phyloP scores from a whole-genome alignment of 1,140 invertebrate species.

The Pseudomyrmex concolor region DNA sequence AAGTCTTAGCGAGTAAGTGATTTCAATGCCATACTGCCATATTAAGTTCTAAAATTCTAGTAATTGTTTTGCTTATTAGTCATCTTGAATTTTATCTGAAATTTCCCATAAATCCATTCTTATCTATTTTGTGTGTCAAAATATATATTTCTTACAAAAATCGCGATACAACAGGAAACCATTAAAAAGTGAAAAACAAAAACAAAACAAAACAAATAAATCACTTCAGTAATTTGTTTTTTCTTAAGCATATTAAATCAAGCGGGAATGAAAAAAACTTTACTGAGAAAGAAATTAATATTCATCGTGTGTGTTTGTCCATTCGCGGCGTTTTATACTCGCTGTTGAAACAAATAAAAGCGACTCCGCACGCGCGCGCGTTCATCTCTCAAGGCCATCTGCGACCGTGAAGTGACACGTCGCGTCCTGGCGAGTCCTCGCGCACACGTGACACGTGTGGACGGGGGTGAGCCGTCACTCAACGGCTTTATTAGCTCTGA shows the following conservation, averaged over 20 bases:
- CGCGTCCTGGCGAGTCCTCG: constrained; percentile 44
- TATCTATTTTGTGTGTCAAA: too few relatives aligned
- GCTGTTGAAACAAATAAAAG: constrained; percentile 80
- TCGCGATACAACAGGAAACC: too few relatives aligned
- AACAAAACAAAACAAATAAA: too few relatives aligned
- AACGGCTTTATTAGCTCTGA: constrained; percentile 77
- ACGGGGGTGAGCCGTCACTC: constrained; percentile 54
- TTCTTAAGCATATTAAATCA: too few relatives aligned
- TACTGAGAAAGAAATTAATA: constrained; percentile 72
- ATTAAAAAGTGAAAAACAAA: too few relatives aligned
- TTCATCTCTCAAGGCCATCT: constrained; percentile 83
- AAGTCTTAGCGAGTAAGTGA: neutral
- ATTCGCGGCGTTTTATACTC: constrained; percentile 63
- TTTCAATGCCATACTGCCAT: neutral
- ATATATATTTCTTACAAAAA: too few relatives aligned
- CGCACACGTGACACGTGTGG: constrained; percentile 28
- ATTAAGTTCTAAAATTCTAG: neutral
- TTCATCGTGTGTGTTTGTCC: constrained; percentile 76
- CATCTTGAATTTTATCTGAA: neutral
- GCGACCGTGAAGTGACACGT: constrained; percentile 61
- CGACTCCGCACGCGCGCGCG: constrained; percentile 69
- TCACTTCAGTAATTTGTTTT: too few relatives aligned
- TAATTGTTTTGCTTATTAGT: neutral
- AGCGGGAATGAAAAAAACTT: neutral
- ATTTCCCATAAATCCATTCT: too few relatives aligned